These are phyloP conservation scores for Coracias cyanogaster DNA, from an alignment of 2,797 vertebrate genomes.

Conservation along the genomic window DNA sequence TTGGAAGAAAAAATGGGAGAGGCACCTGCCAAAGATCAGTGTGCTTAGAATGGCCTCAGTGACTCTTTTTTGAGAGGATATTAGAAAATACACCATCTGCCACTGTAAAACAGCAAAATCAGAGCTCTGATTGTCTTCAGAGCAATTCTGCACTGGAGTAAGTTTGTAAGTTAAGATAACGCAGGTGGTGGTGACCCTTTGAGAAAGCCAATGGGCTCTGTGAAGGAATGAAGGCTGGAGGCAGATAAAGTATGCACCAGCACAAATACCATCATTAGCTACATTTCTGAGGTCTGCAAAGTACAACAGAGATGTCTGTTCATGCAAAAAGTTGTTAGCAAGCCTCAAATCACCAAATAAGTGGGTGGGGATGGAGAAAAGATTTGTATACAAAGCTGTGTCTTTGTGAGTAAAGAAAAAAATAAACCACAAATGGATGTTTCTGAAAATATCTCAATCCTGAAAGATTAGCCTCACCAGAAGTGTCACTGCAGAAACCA, in stretches of 20 bases:
- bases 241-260: neutral
- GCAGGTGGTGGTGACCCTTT: neutral
- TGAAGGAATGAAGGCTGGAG: neutral
- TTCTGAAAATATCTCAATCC: slow-evolving; percentile 82
- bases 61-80: neutral
- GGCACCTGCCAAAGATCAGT: neutral
- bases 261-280: neutral
- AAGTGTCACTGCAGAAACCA: slow-evolving; percentile 69
- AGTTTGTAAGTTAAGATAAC: neutral
- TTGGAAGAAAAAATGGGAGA: neutral
- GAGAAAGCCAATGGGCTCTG: neutral
- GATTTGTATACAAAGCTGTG: slow-evolving; percentile 59
- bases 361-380: neutral
- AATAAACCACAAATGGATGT: slow-evolving; percentile 65
- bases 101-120: neutral
- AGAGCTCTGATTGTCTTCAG: neutral
- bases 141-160: neutral
- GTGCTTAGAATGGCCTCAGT: neutral
- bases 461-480: slow-evolving; percentile 75
- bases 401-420: slow-evolving; percentile 58
- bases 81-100: neutral
- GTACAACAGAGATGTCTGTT: slow-evolving; percentile 36
- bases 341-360: slow-evolving; percentile 40
- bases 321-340: slow-evolving; percentile 63
- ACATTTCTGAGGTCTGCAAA: neutral